Evolutionary conservation across 2,113 vertebrate species (phyloP).

Genomic region (Sylvilagus bachmani): DNA sequence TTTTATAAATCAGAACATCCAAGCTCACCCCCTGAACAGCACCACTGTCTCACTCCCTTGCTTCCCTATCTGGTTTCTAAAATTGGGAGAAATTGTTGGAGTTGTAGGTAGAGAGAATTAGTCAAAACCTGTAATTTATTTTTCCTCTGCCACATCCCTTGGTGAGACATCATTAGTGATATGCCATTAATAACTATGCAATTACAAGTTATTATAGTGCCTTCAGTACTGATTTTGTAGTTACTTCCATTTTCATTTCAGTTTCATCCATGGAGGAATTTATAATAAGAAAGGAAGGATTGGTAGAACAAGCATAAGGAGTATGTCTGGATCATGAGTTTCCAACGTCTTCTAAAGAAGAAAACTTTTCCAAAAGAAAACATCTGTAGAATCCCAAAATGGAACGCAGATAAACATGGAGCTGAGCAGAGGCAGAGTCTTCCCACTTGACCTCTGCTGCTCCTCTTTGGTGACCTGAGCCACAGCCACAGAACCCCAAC

Average conservation of each 20-base stretch:
- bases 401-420: background rate
- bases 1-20: slow-evolving; percentile 54
- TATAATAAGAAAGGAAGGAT: slow-evolving; percentile 57
- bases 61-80: slow-evolving; percentile 68
- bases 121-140: slow-evolving; percentile 60
- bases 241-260: slow-evolving; percentile 61
- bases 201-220: slow-evolving; percentile 67
- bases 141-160: slow-evolving; percentile 58
- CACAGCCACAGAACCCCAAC: background rate
- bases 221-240: slow-evolving; percentile 53
- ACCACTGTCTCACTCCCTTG: background rate
- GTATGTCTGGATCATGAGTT: background rate
- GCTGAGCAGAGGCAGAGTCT: background rate
- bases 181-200: slow-evolving; percentile 70
- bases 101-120: slow-evolving; percentile 41
- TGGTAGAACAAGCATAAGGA: background rate
- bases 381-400: background rate
- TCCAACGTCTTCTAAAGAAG: slow-evolving; percentile 42
- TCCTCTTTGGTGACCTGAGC: background rate
- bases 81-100: slow-evolving; percentile 52
- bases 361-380: background rate
- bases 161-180: slow-evolving; percentile 60
- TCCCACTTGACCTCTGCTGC: background rate
- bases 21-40: background rate
- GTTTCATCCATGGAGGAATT: slow-evolving; percentile 51